Percentiles rank a stretch among this genome's conserved stretches.
These are phyloP conservation scores for Laterallus jamaicensis DNA, from an alignment of 2,113 vertebrate species.

Conservation along the genomic window DNA sequence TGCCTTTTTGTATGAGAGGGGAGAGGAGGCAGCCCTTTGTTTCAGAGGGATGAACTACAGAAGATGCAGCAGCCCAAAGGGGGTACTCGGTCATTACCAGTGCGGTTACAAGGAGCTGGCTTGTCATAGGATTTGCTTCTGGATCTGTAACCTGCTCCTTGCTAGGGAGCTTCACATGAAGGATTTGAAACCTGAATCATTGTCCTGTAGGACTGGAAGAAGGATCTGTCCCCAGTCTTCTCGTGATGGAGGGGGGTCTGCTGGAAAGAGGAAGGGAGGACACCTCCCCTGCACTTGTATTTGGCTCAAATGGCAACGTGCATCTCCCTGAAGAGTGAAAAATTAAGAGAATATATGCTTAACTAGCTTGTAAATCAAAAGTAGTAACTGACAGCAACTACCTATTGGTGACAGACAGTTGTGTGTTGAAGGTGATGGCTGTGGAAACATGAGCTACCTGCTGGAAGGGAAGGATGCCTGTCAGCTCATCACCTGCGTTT, in stretches of 20 bases:
- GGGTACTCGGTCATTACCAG: neutral
- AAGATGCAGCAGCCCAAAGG: neutral
- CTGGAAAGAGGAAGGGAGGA: neutral
- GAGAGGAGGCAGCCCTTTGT: neutral
- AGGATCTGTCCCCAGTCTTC: neutral
- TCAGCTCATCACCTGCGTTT: neutral
- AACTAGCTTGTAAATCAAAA: neutral
- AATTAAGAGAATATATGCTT: neutral
- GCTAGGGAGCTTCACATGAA: accelerated
- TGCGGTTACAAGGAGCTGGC: neutral
- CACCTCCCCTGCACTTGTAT: accelerated
- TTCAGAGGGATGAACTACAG: neutral
- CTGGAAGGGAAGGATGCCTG: neutral
- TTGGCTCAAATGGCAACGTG: neutral
- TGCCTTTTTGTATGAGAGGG: neutral
- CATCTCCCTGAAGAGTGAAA: neutral
- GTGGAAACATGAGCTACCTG: neutral
- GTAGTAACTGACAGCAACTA: neutral
- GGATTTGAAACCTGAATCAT: neutral
- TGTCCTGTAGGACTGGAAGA: accelerated
- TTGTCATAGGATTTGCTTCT: neutral
- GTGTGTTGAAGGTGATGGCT: neutral
- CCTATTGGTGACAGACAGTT: neutral
- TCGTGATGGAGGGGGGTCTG: neutral
- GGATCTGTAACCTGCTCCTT: neutral